phyloP scores from a whole-genome alignment of 2,113 vertebrate species.

The Pipa parva region DNA sequence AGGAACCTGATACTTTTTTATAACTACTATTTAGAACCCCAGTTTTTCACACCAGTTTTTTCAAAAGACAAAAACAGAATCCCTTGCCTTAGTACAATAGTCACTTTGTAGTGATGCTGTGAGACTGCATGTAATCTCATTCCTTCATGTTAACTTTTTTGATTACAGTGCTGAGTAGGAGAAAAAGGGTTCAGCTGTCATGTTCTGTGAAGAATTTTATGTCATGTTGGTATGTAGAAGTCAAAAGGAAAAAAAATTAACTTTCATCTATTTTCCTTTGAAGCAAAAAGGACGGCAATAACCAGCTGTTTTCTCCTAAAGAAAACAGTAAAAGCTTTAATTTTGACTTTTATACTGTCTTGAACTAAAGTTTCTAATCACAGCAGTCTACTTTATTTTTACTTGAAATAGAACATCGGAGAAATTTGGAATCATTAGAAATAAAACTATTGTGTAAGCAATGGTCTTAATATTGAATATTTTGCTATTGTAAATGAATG shows the following conservation, averaged over 20 bases:
- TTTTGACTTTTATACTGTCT: slow-evolving; percentile 25
- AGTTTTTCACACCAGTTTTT: slow-evolving; percentile 47
- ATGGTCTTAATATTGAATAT: slow-evolving; percentile 24
- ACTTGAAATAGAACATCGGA: slow-evolving; percentile 35
- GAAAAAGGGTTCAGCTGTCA: slow-evolving; percentile 43
- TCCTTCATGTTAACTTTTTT: slow-evolving; percentile 54
- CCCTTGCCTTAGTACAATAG: slow-evolving; percentile 45
- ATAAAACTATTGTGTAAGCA: slow-evolving; percentile 16
- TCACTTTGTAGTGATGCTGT: slow-evolving; percentile 44
- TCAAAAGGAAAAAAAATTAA: slow-evolving; percentile 48
- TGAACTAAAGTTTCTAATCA: slow-evolving; percentile 36
- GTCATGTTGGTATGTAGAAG: slow-evolving; percentile 44
- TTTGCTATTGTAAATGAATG: slow-evolving; percentile 24
- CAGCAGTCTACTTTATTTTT: slow-evolving; percentile 45
- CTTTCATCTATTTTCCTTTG: slow-evolving; percentile 49
- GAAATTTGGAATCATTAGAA: slow-evolving; percentile 15
- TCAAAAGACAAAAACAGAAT: slow-evolving; percentile 25
- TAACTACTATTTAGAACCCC: slow-evolving; percentile 5
- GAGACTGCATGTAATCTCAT: slow-evolving; percentile 46
- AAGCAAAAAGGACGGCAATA: slow-evolving; percentile 42
- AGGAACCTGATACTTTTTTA: background rate
- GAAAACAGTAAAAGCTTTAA: slow-evolving; percentile 39
- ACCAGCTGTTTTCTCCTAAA: slow-evolving; percentile 46
- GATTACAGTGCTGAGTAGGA: slow-evolving; percentile 54
- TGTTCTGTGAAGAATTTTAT: slow-evolving; percentile 40